phyloP scores from a whole-genome alignment of 2,113 vertebrate species.

The Scomber colias region DNA sequence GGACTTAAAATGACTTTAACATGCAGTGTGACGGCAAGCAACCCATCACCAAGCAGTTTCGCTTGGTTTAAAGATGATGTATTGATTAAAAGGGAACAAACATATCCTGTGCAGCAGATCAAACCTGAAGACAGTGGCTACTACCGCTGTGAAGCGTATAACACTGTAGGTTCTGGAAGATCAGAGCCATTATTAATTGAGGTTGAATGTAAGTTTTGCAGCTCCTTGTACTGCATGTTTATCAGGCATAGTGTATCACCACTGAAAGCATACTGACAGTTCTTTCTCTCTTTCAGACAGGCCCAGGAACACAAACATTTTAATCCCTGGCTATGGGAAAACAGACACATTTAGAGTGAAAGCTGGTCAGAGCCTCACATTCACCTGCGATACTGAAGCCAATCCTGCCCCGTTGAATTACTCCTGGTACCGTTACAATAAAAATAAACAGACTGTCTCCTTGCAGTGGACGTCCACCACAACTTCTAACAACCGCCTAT shows the following conservation, averaged over 20 bases:
- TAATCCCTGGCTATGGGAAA: too few relatives aligned
- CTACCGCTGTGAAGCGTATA: conserved; percentile 39
- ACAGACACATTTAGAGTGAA: conserved; percentile 4
- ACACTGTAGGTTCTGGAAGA: rapidly evolving
- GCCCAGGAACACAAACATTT: conserved; percentile 30
- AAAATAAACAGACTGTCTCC: neutral
- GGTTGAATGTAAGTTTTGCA: conserved; percentile 64
- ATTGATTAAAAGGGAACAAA: rapidly evolving
- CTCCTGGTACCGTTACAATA: conserved; percentile 55
- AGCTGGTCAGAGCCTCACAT: rapidly evolving
- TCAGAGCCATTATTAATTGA: neutral
- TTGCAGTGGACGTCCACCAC: rapidly evolving
- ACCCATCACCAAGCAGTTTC: rapidly evolving
- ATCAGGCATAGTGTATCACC: neutral
- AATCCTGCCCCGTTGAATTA: neutral
- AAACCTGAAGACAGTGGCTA: neutral
- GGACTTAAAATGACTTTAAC: conserved; percentile 19
- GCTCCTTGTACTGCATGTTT: neutral
- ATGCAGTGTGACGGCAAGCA: conserved; percentile 55
- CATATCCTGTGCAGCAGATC: rapidly evolving
- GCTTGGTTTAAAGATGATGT: conserved; percentile 12
- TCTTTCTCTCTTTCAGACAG: conserved; percentile 52
- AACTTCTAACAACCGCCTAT: rapidly evolving
- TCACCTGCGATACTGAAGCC: conserved; percentile 61
- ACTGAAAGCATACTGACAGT: rapidly evolving